Evolutionary conservation across 2,797 vertebrate genomes (phyloP).

Genomic region (Dermochelys coriacea): DNA sequence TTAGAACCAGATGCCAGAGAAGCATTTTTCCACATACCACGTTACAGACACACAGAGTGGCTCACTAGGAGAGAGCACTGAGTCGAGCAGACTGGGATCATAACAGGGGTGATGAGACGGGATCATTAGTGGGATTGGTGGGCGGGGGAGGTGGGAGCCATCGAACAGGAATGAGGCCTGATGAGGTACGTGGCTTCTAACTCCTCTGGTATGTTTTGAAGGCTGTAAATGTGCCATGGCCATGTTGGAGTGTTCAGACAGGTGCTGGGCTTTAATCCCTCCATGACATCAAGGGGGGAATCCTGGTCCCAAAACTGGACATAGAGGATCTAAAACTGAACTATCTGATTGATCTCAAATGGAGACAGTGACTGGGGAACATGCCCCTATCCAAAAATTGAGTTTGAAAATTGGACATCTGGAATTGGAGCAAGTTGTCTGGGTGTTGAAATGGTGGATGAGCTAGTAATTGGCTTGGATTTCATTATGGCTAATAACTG

Average conservation of each 20-base stretch:
- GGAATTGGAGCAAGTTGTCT: neutral
- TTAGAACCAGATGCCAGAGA: conserved; percentile 51
- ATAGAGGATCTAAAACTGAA: neutral
- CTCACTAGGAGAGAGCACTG: neutral
- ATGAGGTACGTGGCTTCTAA: conserved; percentile 27
- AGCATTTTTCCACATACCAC: neutral
- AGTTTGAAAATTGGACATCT: neutral
- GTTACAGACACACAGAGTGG: conserved; percentile 15
- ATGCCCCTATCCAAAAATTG: neutral
- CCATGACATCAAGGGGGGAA: neutral
- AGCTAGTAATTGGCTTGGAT: conserved; percentile 42
- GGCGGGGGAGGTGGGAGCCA: neutral
- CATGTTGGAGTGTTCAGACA: too few relatives aligned
- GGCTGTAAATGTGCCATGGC: conserved; percentile 33
- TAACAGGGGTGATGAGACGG: conserved; percentile 35
- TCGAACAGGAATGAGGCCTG: conserved; percentile 26
- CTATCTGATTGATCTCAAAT: neutral
- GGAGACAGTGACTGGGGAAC: neutral
- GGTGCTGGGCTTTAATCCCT: conserved; percentile 15
- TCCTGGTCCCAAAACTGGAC: neutral
- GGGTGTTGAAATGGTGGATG: neutral
- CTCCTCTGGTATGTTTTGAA: conserved; percentile 25
- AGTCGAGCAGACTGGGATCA: conserved; percentile 33
- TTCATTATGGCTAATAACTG: conserved; percentile 44
- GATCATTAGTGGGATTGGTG: conserved; percentile 30